A percentile compares a stretch with the other conserved stretches of the same genome.
These are phyloP conservation scores for Atherinomorus stipes DNA, from an alignment of 2,113 vertebrate species.

Conservation along the genomic window DNA sequence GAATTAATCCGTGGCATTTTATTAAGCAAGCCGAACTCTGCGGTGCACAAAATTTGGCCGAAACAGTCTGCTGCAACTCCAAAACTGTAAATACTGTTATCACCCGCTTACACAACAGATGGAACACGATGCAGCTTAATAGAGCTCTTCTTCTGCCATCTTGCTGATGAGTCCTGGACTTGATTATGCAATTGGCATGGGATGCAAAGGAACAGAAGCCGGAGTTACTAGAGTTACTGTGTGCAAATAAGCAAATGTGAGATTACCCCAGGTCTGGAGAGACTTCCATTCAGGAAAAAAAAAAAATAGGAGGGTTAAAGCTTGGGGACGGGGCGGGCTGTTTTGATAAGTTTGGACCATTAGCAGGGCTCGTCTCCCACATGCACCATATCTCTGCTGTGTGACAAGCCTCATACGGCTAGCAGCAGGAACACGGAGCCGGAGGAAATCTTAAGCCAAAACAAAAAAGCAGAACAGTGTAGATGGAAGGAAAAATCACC, in stretches of 20 bases:
- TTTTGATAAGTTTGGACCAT: conserved; percentile 59
- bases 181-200: conserved; percentile 76
- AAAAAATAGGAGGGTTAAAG: conserved; percentile 53
- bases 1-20: conserved; percentile 74
- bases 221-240: conserved; percentile 52
- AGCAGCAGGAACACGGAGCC: conserved; percentile 35
- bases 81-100: conserved; percentile 82
- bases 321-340: conserved; percentile 30
- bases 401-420: conserved; percentile 46
- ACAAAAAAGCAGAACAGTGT: conserved; percentile 44
- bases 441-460: conserved; percentile 51
- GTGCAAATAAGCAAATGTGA: conserved; percentile 54
- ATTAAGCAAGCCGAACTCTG: conserved; percentile 63
- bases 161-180: conserved; percentile 78
- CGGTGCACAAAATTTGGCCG: conserved; percentile 56
- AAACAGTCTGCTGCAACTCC: conserved; percentile 65
- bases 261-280: conserved; percentile 59
- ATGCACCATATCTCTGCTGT: conserved; percentile 36
- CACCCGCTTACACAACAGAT: conserved; percentile 78
- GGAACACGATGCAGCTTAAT: conserved; percentile 77
- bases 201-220: conserved; percentile 51
- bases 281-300: conserved; percentile 65
- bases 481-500: conserved; percentile 39
- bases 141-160: conserved; percentile 77
- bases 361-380: conserved; percentile 49